Conservation (phyloP, 2,888 invertebrate species). For the Ecdyonurus torrentis region DNA sequence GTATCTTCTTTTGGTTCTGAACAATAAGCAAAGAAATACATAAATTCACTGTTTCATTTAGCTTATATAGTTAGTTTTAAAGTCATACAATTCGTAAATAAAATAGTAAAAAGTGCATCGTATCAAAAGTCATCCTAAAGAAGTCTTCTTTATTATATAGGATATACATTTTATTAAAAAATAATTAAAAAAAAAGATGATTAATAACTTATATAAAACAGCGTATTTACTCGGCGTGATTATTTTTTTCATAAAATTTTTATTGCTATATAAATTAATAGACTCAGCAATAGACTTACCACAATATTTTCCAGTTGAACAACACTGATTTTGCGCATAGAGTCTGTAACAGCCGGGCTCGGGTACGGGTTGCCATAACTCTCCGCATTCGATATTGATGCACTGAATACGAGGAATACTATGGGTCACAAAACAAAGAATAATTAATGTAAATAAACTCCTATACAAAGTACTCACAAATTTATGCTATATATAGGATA, state of each 20-base stretch:
- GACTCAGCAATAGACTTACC: too few relatives aligned
- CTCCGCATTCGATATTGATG: conserved; percentile 4
- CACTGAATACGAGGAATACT: conserved; percentile 1
- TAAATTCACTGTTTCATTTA: too few relatives aligned
- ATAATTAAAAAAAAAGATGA: background rate
- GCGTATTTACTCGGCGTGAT: background rate
- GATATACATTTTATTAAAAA: background rate
- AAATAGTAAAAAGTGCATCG: too few relatives aligned
- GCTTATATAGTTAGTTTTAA: too few relatives aligned
- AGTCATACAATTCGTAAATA: too few relatives aligned
- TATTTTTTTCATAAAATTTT: background rate
- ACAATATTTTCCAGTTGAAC: conserved; percentile 2
- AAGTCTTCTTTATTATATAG: background rate
- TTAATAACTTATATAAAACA: background rate
- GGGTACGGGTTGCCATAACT: conserved; percentile 1
- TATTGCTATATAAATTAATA: too few relatives aligned
- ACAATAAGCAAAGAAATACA: too few relatives aligned
- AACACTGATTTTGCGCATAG: conserved; percentile 1
- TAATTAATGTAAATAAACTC: background rate
- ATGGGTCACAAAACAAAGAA: background rate
- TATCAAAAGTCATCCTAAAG: too few relatives aligned
- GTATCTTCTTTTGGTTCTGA: too few relatives aligned
- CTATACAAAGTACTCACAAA: background rate
- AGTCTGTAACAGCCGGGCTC: background rate
- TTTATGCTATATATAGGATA: too few relatives aligned